Conservation (phyloP, 2,888 invertebrate genomes). For the Esperia sulphurella region DNA sequence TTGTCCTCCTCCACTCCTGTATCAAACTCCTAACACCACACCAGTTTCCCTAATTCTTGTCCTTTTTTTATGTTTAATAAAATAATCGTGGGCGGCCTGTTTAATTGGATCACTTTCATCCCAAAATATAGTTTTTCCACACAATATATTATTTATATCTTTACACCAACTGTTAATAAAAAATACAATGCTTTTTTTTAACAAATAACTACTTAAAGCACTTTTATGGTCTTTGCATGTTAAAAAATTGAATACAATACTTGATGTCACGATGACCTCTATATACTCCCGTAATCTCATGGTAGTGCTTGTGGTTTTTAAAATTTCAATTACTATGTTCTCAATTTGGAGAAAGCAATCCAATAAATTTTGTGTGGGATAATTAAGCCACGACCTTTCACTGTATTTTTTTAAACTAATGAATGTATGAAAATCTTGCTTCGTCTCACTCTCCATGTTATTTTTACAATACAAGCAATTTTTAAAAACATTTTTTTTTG, state of each 20-base stretch:
- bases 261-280: not conserved
- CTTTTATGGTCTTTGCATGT: not conserved
- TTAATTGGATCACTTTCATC: no score
- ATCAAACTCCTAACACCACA: no score
- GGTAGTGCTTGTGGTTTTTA: not conserved
- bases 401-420: not conserved
- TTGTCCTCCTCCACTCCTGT: no score
- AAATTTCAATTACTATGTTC: not conserved
- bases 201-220: not conserved
- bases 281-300: no score
- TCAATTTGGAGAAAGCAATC: not conserved
- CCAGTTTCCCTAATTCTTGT: no score
- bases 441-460: not conserved
- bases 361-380: not conserved
- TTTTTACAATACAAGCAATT: conserved; percentile 6
- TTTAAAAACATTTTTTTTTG: conserved; percentile 1
- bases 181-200: not conserved
- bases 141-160: conserved; percentile 5
- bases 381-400: not conserved
- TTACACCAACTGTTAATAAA: conserved; percentile 8
- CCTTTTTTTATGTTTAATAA: no score
- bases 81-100: no score
- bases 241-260: not conserved
- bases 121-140: no score
- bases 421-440: not conserved